Percentiles rank a stretch among this genome's conserved stretches.
Evolutionary conservation across 2,113 vertebrate species (phyloP).

Genomic region (Eulacestoma nigropectus): DNA sequence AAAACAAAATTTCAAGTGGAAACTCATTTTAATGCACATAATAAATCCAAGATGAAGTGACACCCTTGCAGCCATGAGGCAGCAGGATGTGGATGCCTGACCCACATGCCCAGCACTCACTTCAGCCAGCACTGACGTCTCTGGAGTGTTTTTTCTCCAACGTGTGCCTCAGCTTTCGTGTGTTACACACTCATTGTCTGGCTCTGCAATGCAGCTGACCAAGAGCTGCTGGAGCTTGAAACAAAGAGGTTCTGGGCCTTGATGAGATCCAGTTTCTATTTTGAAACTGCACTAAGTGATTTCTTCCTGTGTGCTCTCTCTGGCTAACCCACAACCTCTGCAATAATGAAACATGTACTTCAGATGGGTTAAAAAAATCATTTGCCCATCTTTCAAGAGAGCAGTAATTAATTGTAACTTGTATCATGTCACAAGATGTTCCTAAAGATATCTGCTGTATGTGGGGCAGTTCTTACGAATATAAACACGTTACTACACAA

Average conservation of each 20-base stretch:
- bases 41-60: background rate
- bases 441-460: background rate
- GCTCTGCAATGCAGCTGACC: background rate
- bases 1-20: background rate
- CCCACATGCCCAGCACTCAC: background rate
- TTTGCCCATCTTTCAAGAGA: background rate
- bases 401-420: background rate
- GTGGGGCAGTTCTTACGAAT: background rate
- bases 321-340: background rate
- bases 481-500: background rate
- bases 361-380: background rate
- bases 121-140: accelerated
- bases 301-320: background rate
- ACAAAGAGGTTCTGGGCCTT: background rate
- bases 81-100: background rate
- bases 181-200: background rate
- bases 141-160: background rate
- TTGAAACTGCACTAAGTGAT: background rate
- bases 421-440: background rate
- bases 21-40: background rate
- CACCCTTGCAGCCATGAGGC: background rate
- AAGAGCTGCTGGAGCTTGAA: background rate
- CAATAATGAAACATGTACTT: accelerated
- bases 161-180: accelerated
- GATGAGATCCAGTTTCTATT: background rate